These are phyloP conservation scores for Numida meleagris DNA, from an alignment of 2,113 vertebrate genomes.

Conservation along the genomic window DNA sequence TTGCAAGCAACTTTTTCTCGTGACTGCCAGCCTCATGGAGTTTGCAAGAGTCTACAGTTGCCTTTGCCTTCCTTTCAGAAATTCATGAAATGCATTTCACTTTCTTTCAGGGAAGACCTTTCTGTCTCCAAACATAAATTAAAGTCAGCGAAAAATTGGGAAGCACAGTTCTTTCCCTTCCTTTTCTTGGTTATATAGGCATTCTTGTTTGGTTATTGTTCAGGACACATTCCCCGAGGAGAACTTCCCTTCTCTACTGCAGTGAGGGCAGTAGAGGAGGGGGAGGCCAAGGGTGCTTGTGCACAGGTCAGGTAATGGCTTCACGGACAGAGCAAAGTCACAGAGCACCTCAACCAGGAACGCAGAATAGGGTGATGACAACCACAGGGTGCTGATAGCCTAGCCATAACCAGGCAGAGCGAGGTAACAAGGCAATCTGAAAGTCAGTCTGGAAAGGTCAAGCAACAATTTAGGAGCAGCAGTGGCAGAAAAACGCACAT, in stretches of 20 bases:
- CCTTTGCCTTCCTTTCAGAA: conserved; percentile 39
- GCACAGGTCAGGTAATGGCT: background rate
- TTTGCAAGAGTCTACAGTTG: background rate
- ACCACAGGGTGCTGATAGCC: background rate
- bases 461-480: background rate
- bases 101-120: background rate
- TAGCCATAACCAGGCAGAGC: background rate
- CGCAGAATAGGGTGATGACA: background rate
- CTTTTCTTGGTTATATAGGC: background rate
- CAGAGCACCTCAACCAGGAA: background rate
- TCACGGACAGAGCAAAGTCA: background rate
- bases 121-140: background rate
- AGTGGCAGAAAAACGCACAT: background rate
- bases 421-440: background rate
- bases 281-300: background rate
- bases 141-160: background rate
- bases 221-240: background rate
- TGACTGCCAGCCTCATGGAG: conserved; percentile 6
- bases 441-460: background rate
- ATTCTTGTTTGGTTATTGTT: background rate
- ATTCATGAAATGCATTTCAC: background rate
- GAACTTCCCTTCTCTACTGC: background rate
- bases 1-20: conserved; percentile 40
- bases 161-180: background rate
- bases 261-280: background rate